Conservation (phyloP, 1,140 invertebrate species). For the Drosophila serrata region DNA sequence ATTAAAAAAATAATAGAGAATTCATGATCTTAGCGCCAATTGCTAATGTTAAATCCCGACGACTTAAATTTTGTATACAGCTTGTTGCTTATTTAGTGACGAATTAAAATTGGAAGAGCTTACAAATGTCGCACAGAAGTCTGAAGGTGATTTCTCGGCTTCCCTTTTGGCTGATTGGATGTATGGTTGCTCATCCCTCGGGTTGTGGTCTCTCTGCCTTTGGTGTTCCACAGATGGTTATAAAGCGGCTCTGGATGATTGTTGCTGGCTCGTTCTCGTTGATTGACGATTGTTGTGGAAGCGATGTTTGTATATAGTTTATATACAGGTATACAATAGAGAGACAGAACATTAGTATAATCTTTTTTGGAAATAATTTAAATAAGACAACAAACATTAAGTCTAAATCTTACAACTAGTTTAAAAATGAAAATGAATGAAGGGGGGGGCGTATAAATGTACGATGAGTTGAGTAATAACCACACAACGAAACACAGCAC, state of each 20-base stretch:
- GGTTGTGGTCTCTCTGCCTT: constrained; percentile 1
- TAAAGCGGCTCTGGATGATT: neutral
- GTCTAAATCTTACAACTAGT: constrained; percentile 66
- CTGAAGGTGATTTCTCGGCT: constrained; percentile 13
- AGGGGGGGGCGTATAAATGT: constrained; percentile 9
- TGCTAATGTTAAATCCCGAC: constrained; percentile 29
- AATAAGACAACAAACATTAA: constrained; percentile 77
- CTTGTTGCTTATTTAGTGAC: constrained; percentile 29
- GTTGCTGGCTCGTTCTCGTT: constrained; percentile 31
- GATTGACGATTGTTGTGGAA: constrained; percentile 23
- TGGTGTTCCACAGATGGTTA: constrained; percentile 2
- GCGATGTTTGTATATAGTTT: constrained; percentile 70
- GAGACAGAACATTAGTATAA: constrained; percentile 81
- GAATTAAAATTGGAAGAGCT: constrained; percentile 77
- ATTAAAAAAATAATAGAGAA: constrained; percentile 17
- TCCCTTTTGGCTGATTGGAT: constrained; percentile 4
- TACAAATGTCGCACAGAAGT: constrained; percentile 55
- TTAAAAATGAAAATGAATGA: constrained; percentile 46
- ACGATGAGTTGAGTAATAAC: constrained; percentile 19
- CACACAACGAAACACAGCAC: constrained; percentile 43
- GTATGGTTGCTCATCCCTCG: constrained; percentile 10
- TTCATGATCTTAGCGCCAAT: constrained; percentile 54
- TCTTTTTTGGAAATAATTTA: constrained; percentile 69
- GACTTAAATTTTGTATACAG: constrained; percentile 28
- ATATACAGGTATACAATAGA: constrained; percentile 82